Evolutionary conservation across 2,888 invertebrate species (phyloP).

Genomic region (Anaspis maculata): DNA sequence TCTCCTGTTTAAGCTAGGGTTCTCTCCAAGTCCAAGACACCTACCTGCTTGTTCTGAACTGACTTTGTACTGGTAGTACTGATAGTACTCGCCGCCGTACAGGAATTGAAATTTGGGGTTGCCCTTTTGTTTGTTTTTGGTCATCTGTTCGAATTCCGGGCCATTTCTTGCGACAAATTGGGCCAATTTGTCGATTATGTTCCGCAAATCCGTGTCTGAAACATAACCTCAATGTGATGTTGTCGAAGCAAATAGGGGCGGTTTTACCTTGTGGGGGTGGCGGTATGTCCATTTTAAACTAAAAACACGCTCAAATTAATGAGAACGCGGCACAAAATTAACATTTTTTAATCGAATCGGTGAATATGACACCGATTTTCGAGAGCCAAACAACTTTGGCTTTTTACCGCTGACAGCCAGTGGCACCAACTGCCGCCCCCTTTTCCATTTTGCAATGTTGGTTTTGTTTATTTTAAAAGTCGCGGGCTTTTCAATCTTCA

Average conservation of each 20-base stretch:
- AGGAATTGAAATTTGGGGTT: conserved; percentile 97
- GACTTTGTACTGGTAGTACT: conserved; percentile 95
- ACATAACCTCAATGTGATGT: conserved; percentile 22
- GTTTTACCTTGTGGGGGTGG: conserved; percentile 54
- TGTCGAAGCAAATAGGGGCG: too few relatives aligned
- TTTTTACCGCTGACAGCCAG: too few relatives aligned
- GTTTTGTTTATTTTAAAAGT: too few relatives aligned
- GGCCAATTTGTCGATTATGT: conserved; percentile 97
- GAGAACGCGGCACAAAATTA: not conserved
- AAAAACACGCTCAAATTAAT: conserved; percentile 1
- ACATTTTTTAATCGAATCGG: too few relatives aligned
- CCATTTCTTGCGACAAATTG: conserved; percentile 99
- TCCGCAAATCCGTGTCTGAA: conserved; percentile 85
- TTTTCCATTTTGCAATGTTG: too few relatives aligned
- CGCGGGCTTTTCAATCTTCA: too few relatives aligned
- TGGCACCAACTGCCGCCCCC: too few relatives aligned
- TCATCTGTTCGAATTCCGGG: conserved; percentile 98
- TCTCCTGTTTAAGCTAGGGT: not conserved
- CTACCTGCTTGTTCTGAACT: conserved; percentile 90
- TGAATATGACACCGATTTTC: too few relatives aligned
- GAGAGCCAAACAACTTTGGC: too few relatives aligned
- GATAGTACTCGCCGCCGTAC: conserved; percentile 91
- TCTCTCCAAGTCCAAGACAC: conserved; percentile 40
- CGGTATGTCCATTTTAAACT: conserved; percentile 42
- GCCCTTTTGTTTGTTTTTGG: conserved; percentile 95